Evolutionary conservation across 2,888 invertebrate species (phyloP), one percentile per base, ranked within the genome.

Genomic region (Ethmia dodecea): DNA sequence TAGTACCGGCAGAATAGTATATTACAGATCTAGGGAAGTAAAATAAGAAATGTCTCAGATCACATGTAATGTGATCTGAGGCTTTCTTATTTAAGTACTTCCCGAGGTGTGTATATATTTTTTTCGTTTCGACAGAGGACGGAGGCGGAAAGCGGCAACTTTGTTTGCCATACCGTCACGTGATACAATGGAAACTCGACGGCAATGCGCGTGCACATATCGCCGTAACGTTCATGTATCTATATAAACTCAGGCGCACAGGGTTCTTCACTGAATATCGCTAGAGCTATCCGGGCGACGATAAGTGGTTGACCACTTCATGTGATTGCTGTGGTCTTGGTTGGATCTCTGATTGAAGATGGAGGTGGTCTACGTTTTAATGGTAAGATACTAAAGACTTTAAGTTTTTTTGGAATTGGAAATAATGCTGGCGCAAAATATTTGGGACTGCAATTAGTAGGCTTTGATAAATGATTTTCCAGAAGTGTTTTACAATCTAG

Each of bases 281-380:
- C n/a, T n/a, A n/a, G n/a, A n/a, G n/a, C n/a, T n/a, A n/a, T n/a
- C n/a, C n/a, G n/a, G n/a, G 8, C 5, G 18, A 18, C 8, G 18
- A 5, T 18, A 18, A 5, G 18, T 18, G 18, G 5, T 5, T 18
- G 5, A 18, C 18, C 8, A 5, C 18, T 5, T 10, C 24, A 58
- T 57, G 64, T 66, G 61, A 61, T 53, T 43, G 11, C 14, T 42
- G 64, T 61, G 60, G 55, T 55, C 50, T 61, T 52, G 48, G 43
- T 45, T 43, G 42, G 38, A 44, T 6, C 10, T 16, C 32, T 3
- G 4, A 16, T 30, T 8, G 31, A 37, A 28, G 32, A 67, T 61
- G 66, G 40, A 36, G 47, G 48, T 43, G 47, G 37, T 64, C 36
- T 49, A 50, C 32, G 47, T 60, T 55, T 64, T 68, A 56, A 57